phyloP scores from a whole-genome alignment of 2,888 invertebrate species.

The Temnothorax ravouxi region DNA sequence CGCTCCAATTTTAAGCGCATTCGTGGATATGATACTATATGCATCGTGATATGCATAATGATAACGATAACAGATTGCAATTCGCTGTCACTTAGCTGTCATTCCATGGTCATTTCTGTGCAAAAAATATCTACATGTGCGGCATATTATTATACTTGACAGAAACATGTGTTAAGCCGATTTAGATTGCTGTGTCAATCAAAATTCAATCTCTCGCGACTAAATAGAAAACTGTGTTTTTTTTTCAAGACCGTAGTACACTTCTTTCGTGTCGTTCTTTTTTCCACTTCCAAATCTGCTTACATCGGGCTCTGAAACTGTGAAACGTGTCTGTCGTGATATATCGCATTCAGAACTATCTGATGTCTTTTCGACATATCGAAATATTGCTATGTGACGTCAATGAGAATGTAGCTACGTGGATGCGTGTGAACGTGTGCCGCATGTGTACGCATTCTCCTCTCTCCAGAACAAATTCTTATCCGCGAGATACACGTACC shows the following conservation, averaged over 20 bases:
- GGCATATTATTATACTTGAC: constrained; percentile 28
- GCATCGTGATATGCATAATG: constrained; percentile 46
- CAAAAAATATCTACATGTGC: neutral
- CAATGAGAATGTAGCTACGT: constrained; percentile 2
- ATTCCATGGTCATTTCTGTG: neutral
- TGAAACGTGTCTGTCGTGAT: neutral
- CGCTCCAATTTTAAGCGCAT: constrained; percentile 41
- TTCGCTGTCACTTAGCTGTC: constrained; percentile 14
- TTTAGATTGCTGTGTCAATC: constrained; percentile 47
- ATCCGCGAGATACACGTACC: constrained; percentile 55
- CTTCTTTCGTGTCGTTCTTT: neutral
- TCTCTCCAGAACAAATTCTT: constrained; percentile 57
- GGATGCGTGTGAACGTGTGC: constrained; percentile 23
- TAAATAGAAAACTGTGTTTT: neutral
- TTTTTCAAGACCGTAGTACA: neutral
- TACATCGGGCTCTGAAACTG: neutral
- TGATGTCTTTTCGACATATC: constrained; percentile 7
- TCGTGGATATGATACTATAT: neutral
- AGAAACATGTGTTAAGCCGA: constrained; percentile 31
- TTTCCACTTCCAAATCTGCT: constrained; percentile 5
- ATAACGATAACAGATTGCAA: constrained; percentile 36
- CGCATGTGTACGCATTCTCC: constrained; percentile 42
- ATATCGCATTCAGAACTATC: constrained; percentile 27
- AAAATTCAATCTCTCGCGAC: constrained; percentile 26
- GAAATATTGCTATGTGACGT: neutral